Conservation (phyloP, 2,888 invertebrate genomes). For the Cerastis leucographa region DNA sequence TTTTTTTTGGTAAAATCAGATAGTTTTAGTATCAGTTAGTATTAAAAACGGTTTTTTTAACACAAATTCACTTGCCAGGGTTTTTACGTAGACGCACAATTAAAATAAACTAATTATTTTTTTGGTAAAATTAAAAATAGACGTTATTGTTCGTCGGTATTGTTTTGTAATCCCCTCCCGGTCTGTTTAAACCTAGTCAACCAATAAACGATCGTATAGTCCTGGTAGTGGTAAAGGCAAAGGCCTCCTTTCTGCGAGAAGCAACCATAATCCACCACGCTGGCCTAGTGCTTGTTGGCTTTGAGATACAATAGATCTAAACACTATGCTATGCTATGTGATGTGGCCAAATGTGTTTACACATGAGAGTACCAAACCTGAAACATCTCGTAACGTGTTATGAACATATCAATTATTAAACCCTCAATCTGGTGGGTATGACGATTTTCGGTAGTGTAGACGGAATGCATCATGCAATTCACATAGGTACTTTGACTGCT, state of each 20-base stretch:
- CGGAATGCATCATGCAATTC: slow-evolving; percentile 5
- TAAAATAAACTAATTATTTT: too few species aligned
- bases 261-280: neutral
- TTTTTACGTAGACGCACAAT: neutral
- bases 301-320: neutral
- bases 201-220: neutral
- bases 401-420: slow-evolving; percentile 49
- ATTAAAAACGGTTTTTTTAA: neutral
- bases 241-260: neutral
- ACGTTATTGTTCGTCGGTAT: too few species aligned
- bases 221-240: neutral
- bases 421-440: slow-evolving; percentile 35
- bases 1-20: neutral
- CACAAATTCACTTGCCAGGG: neutral
- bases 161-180: too few species aligned
- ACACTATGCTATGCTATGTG: neutral
- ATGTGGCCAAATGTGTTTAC: neutral
- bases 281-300: neutral
- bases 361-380: neutral
- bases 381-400: slow-evolving; percentile 18
- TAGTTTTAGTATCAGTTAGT: neutral
- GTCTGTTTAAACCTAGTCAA: neutral
- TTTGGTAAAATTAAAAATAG: too few species aligned
- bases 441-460: slow-evolving; percentile 17
- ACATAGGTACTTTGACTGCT: neutral